These are phyloP conservation scores for Pachliopta kotzebuea DNA, from an alignment of 2,888 invertebrate species.

Conservation along the genomic window DNA sequence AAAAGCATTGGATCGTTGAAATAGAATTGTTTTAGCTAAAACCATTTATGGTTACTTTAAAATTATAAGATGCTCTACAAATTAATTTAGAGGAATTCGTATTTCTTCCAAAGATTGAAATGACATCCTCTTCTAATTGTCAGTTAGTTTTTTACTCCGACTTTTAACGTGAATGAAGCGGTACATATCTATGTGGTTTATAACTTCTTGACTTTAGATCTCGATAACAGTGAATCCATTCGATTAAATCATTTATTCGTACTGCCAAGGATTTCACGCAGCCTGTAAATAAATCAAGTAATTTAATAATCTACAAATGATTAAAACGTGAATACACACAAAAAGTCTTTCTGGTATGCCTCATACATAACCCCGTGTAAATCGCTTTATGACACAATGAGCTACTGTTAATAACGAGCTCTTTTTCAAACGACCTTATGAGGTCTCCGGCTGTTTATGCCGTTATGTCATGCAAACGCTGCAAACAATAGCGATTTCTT, in stretches of 20 bases:
- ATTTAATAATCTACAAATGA: neutral
- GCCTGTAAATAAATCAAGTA: neutral
- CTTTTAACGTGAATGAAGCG: neutral
- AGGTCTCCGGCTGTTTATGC: constrained; percentile 29
- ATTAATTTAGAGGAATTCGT: too few relatives aligned
- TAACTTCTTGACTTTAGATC: neutral
- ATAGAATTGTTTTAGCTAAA: too few relatives aligned
- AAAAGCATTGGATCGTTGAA: too few relatives aligned
- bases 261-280: neutral
- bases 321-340: neutral
- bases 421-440: constrained; percentile 22
- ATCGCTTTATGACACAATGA: constrained; percentile 2
- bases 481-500: constrained; percentile 33
- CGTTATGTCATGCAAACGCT: constrained; percentile 33
- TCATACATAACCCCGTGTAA: neutral
- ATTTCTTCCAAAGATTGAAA: too few relatives aligned
- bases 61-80: too few relatives aligned
- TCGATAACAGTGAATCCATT: neutral
- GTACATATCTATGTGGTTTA: neutral
- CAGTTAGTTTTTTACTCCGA: too few relatives aligned
- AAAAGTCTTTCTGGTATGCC: neutral
- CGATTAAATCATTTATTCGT: neutral
- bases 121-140: too few relatives aligned
- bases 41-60: too few relatives aligned
- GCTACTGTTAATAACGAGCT: constrained; percentile 4